Base-by-base conservation (phyloP, 2,888 invertebrate genomes). In the Syritta pipiens region DNA sequence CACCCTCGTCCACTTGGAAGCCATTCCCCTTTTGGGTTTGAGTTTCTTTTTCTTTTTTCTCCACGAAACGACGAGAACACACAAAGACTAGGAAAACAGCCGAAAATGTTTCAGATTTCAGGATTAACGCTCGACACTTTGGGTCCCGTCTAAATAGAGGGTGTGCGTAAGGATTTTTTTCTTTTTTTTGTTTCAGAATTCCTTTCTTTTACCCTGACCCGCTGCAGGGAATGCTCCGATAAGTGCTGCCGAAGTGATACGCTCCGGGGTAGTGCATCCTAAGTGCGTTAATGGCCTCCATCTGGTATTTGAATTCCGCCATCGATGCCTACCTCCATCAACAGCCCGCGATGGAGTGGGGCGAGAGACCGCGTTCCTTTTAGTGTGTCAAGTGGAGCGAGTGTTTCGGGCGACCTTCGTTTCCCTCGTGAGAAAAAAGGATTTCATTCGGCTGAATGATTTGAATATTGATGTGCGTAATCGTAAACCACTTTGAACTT, bases 241-340 rank as follows among this genome's bases (percentile, higher is more conserved):
- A 74, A 79, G 77, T 79, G 72, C 77, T 77, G 40, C 53, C 57
- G 76, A 35, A 72, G 59, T 67, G 59, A 72, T 72, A 60, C 32
- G 49, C 20, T 65, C 44, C 46, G 53, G 55, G 60, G 48, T 74
- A 67, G 74, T 74, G 72, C 67, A 74, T 72, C 26, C 60, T 57
- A 74, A 74, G 77, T 79, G 72, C 60, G 77, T 79, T 79, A 79
- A 79, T 79, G 77, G 67, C 67, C 46, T 79, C 67, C 77, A 79
- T 79, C 72, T 79, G 77, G 72, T 32, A 42, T 60, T 67, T 37
- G 55, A 55, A 72, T 79, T 72, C 65, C 60, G 53, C 77, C 48
- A 60, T 53, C 65, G 77, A 62, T 59, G 40, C 7, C 42, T 37
- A 32, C 49, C 55, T 72, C 72, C 59, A 60, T 77, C 65, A 77